Conservation (phyloP, 2,888 invertebrate genomes). For the Torymus auratus region DNA sequence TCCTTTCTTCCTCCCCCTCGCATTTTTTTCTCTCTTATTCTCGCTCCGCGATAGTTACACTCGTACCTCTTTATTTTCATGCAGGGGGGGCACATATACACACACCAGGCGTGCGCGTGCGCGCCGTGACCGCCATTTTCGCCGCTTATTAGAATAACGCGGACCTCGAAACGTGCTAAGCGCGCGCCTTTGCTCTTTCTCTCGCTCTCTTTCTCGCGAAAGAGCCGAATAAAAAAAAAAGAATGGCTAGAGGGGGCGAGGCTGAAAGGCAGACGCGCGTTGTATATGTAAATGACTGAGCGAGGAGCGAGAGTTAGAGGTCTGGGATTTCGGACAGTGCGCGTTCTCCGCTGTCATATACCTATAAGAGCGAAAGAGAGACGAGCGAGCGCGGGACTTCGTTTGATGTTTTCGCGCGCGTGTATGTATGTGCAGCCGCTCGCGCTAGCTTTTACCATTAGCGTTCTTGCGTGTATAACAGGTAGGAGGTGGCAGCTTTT, state of each 20-base stretch:
- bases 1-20: no score
- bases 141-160: conserved; percentile 46
- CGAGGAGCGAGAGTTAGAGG: not conserved
- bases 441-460: not conserved
- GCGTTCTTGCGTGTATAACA: not conserved
- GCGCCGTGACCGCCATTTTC: conserved; percentile 21
- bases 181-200: not conserved
- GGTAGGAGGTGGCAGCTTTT: not conserved
- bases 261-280: not conserved
- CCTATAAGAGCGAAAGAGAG: not conserved
- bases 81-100: not conserved
- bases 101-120: conserved; percentile 19
- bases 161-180: not conserved
- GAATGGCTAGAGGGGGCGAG: not conserved
- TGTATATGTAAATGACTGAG: conserved; percentile 4
- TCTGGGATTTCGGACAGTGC: not conserved
- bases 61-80: conserved; percentile 57
- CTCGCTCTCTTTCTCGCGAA: not conserved
- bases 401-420: not conserved
- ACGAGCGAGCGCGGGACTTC: not conserved
- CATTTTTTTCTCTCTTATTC: conserved; percentile 37
- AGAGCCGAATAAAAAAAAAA: not conserved
- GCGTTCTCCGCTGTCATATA: not conserved
- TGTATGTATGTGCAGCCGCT: not conserved
- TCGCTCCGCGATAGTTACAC: conserved; percentile 44